Evolutionary conservation across 2,113 vertebrate genomes (phyloP).

Genomic region (Cheilinus undulatus): DNA sequence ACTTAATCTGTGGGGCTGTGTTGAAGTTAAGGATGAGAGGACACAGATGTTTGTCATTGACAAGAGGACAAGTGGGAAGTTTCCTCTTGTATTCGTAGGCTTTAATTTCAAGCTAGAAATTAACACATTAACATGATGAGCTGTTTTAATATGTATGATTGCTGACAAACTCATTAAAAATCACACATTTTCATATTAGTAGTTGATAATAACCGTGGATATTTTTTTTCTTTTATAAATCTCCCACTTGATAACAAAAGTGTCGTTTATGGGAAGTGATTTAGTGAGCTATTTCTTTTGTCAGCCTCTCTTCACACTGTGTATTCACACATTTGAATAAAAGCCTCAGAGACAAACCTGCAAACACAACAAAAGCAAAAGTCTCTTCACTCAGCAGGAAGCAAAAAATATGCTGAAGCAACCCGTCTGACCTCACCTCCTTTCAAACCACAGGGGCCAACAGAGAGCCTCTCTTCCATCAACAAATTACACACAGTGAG

Average conservation of each 20-base stretch:
- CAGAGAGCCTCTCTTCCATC: not conserved
- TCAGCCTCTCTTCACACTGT: slow-evolving; percentile 23
- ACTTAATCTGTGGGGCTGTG: slow-evolving; percentile 19
- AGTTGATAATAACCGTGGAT: slow-evolving; percentile 1
- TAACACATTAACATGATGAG: not conserved
- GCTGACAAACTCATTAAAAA: not conserved
- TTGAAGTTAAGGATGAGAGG: slow-evolving; percentile 17
- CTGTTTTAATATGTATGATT: slow-evolving; percentile 10
- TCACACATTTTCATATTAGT: slow-evolving; percentile 11
- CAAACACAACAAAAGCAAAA: slow-evolving; percentile 42
- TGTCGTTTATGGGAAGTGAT: slow-evolving; percentile 14
- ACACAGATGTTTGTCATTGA: slow-evolving; percentile 31
- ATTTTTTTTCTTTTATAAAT: not conserved
- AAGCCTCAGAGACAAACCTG: slow-evolving; percentile 27
- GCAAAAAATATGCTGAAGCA: slow-evolving; percentile 23
- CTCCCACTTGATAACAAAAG: too few species aligned
- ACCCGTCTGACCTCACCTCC: slow-evolving; percentile 33
- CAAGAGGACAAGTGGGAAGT: slow-evolving; percentile 18
- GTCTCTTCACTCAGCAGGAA: slow-evolving; percentile 55
- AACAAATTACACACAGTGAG: slow-evolving; percentile 63
- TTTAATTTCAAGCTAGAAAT: not conserved
- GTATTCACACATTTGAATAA: slow-evolving; percentile 29
- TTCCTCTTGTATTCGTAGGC: not conserved
- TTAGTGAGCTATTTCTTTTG: slow-evolving; percentile 20
- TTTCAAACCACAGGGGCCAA: slow-evolving; percentile 50